Conservation (phyloP, 2,888 invertebrate species). For the Ditula angustiorana region DNA sequence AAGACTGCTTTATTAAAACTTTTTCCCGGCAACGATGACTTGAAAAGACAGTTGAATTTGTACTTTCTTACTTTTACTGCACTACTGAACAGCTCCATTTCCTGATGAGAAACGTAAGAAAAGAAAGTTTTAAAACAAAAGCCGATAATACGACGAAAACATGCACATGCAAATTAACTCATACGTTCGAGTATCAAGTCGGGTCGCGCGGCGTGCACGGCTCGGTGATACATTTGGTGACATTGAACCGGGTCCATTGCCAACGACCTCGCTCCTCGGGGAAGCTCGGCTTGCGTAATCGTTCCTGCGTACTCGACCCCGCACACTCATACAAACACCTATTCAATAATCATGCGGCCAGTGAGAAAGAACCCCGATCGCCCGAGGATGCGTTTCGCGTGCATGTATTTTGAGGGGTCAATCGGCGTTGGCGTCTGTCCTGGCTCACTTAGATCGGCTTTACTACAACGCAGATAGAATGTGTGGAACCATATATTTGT, state of each 20-base stretch:
- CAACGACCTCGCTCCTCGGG: slow-evolving; percentile 84
- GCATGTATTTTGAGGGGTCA: not conserved
- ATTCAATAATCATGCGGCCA: slow-evolving; percentile 16
- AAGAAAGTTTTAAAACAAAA: not conserved
- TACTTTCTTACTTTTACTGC: not conserved
- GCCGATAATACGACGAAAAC: not conserved
- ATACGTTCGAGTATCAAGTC: slow-evolving; percentile 65
- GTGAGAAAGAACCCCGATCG: slow-evolving; percentile 8
- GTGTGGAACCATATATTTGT: not conserved
- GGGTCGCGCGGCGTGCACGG: slow-evolving; percentile 48
- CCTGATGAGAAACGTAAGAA: not conserved
- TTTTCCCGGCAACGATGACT: too few relatives aligned
- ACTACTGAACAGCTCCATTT: not conserved
- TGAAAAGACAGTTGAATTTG: too few relatives aligned
- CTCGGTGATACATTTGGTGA: slow-evolving; percentile 85
- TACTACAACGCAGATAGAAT: not conserved
- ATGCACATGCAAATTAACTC: not conserved
- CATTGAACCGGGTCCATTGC: slow-evolving; percentile 85
- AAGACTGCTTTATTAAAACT: too few relatives aligned
- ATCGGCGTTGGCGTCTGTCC: not conserved
- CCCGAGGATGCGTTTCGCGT: not conserved
- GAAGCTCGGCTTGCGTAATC: slow-evolving; percentile 84
- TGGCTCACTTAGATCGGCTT: slow-evolving; percentile 3
- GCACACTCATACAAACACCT: slow-evolving; percentile 37
- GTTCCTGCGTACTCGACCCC: slow-evolving; percentile 73